These are phyloP conservation scores for Drosophila anceps DNA, from an alignment of 2,888 invertebrate species.

Conservation along the genomic window DNA sequence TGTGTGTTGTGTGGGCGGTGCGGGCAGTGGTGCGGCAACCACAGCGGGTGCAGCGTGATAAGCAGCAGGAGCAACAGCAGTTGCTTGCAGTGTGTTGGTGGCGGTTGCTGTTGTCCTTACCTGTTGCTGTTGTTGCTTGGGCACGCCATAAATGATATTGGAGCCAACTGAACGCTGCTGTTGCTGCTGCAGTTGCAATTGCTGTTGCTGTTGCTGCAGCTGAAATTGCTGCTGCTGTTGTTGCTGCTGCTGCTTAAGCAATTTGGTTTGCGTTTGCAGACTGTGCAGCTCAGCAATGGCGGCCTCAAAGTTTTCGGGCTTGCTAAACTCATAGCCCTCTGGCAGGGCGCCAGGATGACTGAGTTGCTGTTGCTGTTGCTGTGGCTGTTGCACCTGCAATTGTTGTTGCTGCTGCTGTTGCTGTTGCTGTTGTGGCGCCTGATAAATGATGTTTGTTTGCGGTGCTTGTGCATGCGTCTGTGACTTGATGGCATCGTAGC, in stretches of 20 bases:
- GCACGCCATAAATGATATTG: conserved; percentile 59
- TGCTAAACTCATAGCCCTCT: conserved; percentile 74
- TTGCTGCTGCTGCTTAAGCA: conserved; percentile 61
- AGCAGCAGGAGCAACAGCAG: conserved; percentile 25
- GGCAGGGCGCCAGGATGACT: conserved; percentile 57
- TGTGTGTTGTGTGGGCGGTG: conserved; percentile 63
- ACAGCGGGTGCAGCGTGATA: conserved; percentile 11
- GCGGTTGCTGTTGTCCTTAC: conserved; percentile 21
- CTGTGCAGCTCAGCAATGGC: conserved; percentile 78
- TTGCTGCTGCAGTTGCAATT: conserved; percentile 20
- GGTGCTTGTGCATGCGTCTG: conserved; percentile 15
- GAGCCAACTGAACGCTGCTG: conserved; percentile 20
- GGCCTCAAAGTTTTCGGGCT: conserved; percentile 73
- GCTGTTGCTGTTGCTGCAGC: conserved; percentile 31
- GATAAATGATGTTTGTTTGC: conserved; percentile 14
- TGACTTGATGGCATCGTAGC: conserved; percentile 50
- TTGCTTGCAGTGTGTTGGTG: conserved; percentile 8
- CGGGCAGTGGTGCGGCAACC: conserved; percentile 29
- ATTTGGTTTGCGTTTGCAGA: conserved; percentile 69
- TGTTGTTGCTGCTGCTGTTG: conserved; percentile 20
- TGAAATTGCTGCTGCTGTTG: conserved; percentile 25
- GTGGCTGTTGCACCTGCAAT: conserved; percentile 20
- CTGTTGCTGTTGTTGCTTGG: conserved; percentile 53
- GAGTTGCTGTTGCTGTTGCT: conserved; percentile 31
- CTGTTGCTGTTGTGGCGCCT: conserved; percentile 19